Evolutionary conservation across 1,140 invertebrate genomes (phyloP).

Genomic region (Alviniconcha marisindica): DNA sequence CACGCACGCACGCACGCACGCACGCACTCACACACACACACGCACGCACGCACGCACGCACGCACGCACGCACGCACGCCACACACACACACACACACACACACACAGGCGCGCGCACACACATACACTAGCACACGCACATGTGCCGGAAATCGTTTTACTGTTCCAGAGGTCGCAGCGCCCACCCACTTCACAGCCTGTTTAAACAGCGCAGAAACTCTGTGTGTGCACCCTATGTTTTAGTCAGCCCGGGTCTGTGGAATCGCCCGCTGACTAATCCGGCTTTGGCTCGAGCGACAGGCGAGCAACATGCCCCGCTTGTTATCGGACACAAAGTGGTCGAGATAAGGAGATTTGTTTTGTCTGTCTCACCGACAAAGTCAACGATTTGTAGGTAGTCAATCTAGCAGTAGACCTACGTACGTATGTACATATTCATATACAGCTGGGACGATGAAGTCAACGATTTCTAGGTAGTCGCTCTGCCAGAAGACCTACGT

Average conservation of each 20-base stretch:
- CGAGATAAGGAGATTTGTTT: not conserved
- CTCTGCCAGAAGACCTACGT: not conserved
- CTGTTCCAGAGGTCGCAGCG: not conserved
- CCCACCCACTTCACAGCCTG: not conserved
- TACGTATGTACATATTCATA: not conserved
- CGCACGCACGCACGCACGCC: not conserved
- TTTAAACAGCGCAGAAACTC: not conserved
- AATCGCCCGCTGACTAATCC: too few relatives aligned
- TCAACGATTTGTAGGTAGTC: not conserved
- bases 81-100: too few relatives aligned
- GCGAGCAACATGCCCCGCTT: not conserved
- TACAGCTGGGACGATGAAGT: not conserved
- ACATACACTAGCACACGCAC: too few relatives aligned
- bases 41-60: not conserved
- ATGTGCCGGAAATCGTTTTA: not conserved
- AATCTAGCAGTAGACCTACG: too few relatives aligned
- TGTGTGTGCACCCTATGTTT: not conserved
- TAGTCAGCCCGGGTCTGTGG: not conserved
- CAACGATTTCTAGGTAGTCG: too few relatives aligned
- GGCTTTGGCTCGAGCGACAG: too few relatives aligned
- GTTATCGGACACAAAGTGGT: not conserved
- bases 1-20: not conserved
- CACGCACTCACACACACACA: slow-evolving; percentile 1
- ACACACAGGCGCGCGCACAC: too few relatives aligned
- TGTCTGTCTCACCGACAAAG: not conserved